Evolutionary conservation across 2,113 vertebrate genomes (phyloP).

Genomic region (Orientallactaga bullata): DNA sequence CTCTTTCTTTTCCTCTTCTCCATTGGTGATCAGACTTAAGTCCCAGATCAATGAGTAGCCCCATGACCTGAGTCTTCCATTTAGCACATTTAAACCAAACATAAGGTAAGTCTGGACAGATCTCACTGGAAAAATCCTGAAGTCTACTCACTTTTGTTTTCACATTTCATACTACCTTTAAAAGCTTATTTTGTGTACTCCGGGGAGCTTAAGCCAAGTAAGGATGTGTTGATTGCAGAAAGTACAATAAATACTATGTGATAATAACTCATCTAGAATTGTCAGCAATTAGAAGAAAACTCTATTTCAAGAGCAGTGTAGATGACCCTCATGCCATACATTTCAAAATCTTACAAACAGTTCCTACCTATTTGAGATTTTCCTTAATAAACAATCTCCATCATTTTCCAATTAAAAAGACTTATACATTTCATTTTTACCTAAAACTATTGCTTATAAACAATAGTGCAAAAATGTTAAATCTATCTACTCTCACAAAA

Average conservation of each 20-base stretch:
- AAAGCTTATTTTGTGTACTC: background rate
- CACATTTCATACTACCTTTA: background rate
- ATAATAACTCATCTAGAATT: background rate
- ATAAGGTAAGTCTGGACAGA: background rate
- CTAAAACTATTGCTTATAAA: constrained; percentile 12
- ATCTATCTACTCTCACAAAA: background rate
- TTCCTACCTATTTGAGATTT: background rate
- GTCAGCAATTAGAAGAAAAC: background rate
- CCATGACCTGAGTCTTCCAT: background rate
- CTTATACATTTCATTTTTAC: background rate
- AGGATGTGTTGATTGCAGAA: background rate
- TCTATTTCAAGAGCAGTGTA: background rate
- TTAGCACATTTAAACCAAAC: background rate
- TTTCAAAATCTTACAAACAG: background rate
- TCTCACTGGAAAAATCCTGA: background rate
- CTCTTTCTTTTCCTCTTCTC: background rate
- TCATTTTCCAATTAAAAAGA: background rate
- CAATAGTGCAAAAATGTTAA: background rate
- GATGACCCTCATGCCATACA: no score
- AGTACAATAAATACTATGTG: background rate
- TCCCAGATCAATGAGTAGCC: background rate
- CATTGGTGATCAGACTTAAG: background rate
- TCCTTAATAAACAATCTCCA: background rate
- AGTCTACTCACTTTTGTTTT: background rate
- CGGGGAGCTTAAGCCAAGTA: background rate